Evolutionary conservation across 2,113 vertebrate species (phyloP).

Genomic region (Hipposideros armiger): DNA sequence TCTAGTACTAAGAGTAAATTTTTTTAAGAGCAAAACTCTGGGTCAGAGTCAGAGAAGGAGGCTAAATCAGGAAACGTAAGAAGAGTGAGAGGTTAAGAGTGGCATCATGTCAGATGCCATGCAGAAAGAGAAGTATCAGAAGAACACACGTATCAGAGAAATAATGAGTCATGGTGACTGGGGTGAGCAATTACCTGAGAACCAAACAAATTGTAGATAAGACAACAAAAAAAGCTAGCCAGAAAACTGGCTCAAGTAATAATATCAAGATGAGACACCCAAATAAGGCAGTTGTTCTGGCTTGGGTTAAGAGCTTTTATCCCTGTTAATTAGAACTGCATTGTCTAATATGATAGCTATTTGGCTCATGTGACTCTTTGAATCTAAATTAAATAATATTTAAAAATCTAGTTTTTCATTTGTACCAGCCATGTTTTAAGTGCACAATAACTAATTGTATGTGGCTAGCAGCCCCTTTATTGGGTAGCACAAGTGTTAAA

Average conservation of each 20-base stretch:
- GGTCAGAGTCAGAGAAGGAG: background rate
- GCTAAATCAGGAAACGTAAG: background rate
- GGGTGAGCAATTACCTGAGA: background rate
- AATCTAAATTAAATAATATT: constrained; percentile 4
- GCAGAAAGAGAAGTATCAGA: background rate
- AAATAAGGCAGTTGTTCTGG: background rate
- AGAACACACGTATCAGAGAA: background rate
- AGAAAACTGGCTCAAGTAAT: background rate
- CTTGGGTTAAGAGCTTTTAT: background rate
- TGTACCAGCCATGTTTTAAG: background rate
- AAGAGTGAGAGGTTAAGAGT: background rate
- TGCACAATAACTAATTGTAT: background rate
- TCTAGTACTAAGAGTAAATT: background rate
- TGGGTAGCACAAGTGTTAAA: background rate
- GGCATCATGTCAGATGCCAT: background rate
- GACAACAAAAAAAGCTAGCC: background rate
- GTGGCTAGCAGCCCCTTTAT: background rate
- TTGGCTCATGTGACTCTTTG: background rate
- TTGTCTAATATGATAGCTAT: background rate
- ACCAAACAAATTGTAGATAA: background rate
- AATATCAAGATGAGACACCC: background rate
- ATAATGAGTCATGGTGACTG: background rate
- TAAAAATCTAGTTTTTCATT: background rate
- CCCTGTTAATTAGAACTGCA: background rate
- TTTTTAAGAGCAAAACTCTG: background rate